Conservation (phyloP, 2,888 invertebrate genomes). For the Cephus pygmeus region DNA sequence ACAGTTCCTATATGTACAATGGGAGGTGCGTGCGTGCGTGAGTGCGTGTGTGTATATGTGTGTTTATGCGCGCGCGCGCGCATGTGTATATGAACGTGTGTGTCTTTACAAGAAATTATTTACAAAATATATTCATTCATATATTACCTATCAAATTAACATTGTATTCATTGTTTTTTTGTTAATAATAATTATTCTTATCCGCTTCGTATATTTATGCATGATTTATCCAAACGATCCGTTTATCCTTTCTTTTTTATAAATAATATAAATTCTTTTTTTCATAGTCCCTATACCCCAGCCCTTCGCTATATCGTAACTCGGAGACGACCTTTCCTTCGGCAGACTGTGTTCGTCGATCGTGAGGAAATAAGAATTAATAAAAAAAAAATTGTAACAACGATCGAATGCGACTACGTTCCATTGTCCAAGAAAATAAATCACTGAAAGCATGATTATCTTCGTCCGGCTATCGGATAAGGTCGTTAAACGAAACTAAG, state of each 20-base stretch:
- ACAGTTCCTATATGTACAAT: slow-evolving; percentile 60
- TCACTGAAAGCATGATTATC: too few species aligned
- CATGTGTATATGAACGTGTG: slow-evolving; percentile 24
- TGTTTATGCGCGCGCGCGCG: not conserved
- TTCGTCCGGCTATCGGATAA: too few species aligned
- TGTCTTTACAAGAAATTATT: slow-evolving; percentile 64
- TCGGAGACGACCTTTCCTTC: slow-evolving; percentile 36
- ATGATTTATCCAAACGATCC: slow-evolving; percentile 48
- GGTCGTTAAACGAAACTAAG: too few species aligned
- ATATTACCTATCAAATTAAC: slow-evolving; percentile 64
- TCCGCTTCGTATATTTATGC: slow-evolving; percentile 51
- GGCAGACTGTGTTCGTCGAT: slow-evolving; percentile 5
- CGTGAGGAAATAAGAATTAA: too few species aligned
- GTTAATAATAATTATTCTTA: slow-evolving; percentile 44
- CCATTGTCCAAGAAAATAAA: too few species aligned
- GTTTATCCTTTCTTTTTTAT: slow-evolving; percentile 37
- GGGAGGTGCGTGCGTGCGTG: slow-evolving; percentile 29
- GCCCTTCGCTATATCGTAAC: slow-evolving; percentile 41
- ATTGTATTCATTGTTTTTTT: slow-evolving; percentile 47
- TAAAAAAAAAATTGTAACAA: too few species aligned
- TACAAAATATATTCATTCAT: slow-evolving; percentile 65
- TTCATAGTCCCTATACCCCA: slow-evolving; percentile 49
- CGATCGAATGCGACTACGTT: too few species aligned
- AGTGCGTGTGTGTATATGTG: slow-evolving; percentile 9
- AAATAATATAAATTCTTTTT: slow-evolving; percentile 59